A percentile compares a stretch with the other conserved stretches of the same genome.
These are phyloP conservation scores for Prionace glauca DNA, from an alignment of 2,797 vertebrate species.

Conservation along the genomic window DNA sequence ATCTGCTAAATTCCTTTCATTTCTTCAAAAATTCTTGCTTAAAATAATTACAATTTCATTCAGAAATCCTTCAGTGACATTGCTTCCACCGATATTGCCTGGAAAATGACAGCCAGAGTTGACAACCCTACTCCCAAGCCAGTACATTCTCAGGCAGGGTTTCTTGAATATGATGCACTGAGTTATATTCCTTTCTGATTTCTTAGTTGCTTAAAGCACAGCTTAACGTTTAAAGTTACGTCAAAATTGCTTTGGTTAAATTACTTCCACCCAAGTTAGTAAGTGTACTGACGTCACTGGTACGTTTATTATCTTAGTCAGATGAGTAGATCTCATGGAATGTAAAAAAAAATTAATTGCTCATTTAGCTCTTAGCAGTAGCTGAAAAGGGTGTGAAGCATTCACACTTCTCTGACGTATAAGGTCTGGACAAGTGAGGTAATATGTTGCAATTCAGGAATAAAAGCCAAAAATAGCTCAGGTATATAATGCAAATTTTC, in stretches of 20 bases:
- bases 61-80: no score
- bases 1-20: no score
- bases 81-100: no score
- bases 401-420: conserved; percentile 2
- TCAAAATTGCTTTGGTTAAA: background rate
- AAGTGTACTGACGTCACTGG: background rate
- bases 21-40: no score
- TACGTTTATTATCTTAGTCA: background rate
- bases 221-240: background rate
- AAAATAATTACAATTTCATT: no score
- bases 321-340: background rate
- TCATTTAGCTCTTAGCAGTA: background rate
- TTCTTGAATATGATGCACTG: background rate
- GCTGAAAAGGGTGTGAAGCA: background rate
- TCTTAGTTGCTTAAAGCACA: background rate
- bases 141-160: background rate
- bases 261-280: background rate
- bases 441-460: background rate
- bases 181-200: background rate
- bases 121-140: no score
- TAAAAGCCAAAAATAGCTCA: background rate
- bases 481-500: background rate
- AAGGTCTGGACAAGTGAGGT: background rate
- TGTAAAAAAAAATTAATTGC: background rate
- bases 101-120: no score